These are phyloP conservation scores for Aleadryas rufinucha DNA, from an alignment of 2,113 vertebrate species.

Conservation along the genomic window DNA sequence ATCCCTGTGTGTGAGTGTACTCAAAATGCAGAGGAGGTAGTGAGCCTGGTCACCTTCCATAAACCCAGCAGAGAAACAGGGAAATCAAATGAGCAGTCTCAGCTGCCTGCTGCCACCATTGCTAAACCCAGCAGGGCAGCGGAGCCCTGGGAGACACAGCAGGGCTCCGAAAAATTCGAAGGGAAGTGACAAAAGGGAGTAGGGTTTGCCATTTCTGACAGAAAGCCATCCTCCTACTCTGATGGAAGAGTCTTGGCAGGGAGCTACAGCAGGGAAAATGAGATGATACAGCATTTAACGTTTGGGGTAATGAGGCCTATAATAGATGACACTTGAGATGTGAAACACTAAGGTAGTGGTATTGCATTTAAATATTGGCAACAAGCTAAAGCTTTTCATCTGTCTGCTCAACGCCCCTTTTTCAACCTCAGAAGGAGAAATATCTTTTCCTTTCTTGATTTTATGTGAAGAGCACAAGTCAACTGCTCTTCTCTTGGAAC, in stretches of 20 bases:
- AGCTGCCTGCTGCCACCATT: constrained; percentile 34
- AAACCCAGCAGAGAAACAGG: neutral
- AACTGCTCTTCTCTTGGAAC: neutral
- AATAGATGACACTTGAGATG: constrained; percentile 69
- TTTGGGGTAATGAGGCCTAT: constrained; percentile 70
- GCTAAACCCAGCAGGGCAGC: constrained; percentile 10
- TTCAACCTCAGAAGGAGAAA: neutral
- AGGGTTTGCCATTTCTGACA: neutral
- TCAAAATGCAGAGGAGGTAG: neutral
- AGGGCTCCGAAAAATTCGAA: neutral
- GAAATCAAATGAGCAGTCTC: constrained; percentile 43
- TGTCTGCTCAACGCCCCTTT: neutral
- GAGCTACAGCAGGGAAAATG: constrained; percentile 36
- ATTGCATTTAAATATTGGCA: constrained; percentile 70
- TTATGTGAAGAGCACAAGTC: neutral
- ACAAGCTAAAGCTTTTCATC: constrained; percentile 38
- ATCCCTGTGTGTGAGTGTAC: neutral
- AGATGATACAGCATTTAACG: constrained; percentile 53
- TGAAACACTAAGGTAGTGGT: constrained; percentile 50
- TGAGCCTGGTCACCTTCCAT: neutral
- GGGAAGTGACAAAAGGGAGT: neutral
- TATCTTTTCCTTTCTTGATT: neutral
- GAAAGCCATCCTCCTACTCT: constrained; percentile 1
- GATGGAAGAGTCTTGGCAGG: constrained; percentile 44
- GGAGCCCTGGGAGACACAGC: constrained; percentile 23